Base-by-base conservation (phyloP, 2,113 vertebrate genomes). In the Eretmochelys imbricata region DNA sequence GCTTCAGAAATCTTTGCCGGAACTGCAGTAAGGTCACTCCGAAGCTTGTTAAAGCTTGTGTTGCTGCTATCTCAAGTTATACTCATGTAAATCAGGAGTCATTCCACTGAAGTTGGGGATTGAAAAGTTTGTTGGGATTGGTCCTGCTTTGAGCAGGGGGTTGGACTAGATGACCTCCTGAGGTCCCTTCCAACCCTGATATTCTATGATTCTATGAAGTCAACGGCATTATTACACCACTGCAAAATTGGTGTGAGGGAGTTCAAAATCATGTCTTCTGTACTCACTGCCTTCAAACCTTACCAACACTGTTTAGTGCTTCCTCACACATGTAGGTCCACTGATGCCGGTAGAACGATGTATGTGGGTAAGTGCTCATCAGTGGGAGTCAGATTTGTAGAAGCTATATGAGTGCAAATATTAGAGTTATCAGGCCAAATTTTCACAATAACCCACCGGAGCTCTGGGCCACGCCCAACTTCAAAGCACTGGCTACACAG, bases 71-170 rank as follows among this genome's bases (percentile, higher is more conserved):
- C 65, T 13, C 0, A 0, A 20, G 72, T 69, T 83, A 93, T 87
- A 92, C 53, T 81, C 87, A 20, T 20, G 88, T 50, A 90, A 86
- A 83, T n/a, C 79, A 83, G 57, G 38, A 91, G 65, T 46, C 31
- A 46, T 19, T 76, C 79, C 72, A 88, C 89, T 90, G 42, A 85
- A 42, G 42, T 42, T 42, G 42, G 42, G 42, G 42, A 42, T 42
- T 42, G 42, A 42, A 42, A 42, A 42, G 42, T 42, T 42, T 42
- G 42, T 42, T 42, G 42, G 42, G 42, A 42, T 42, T 42, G 42
- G 42, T 42, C 42, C 42, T 42, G 42, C 42, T 42, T 42, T 42
- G 42, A 42, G 42, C 42, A 42, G 42, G 4, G 42, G 42, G 42
- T 42, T 42, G 42, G 42, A 42, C 42, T 42, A 42, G 42, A 42